A percentile compares a stretch with the other conserved stretches of the same genome.
Evolutionary conservation across 2,888 invertebrate genomes (phyloP).

Genomic region (Parasteatoda lunata): DNA sequence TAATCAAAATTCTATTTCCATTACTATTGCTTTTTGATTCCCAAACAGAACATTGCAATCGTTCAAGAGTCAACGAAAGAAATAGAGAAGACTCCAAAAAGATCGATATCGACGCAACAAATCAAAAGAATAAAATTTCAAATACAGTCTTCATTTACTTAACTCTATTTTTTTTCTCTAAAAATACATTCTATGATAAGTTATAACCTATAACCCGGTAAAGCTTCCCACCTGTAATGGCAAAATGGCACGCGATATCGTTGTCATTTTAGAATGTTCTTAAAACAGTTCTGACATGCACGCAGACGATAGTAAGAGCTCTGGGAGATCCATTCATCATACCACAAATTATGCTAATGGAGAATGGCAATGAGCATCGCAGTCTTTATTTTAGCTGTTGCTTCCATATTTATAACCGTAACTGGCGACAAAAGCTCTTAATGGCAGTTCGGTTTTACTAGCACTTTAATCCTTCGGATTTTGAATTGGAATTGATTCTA

Average conservation of each 20-base stretch:
- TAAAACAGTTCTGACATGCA: constrained; percentile 3
- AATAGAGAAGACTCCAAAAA: no score
- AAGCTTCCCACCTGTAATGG: constrained; percentile 2
- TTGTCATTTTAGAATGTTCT: background rate
- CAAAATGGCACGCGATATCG: background rate
- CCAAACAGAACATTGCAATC: no score
- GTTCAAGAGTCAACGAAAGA: no score
- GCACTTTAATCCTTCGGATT: no score
- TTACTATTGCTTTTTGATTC: no score
- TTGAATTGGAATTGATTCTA: no score
- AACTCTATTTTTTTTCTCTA: background rate
- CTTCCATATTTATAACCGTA: background rate
- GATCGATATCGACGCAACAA: background rate
- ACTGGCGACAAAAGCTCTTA: no score
- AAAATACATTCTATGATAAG: constrained; percentile 2
- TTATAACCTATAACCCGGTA: background rate
- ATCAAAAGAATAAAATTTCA: background rate
- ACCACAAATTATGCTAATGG: background rate
- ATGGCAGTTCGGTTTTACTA: no score
- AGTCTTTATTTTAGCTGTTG: background rate
- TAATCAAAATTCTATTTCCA: no score
- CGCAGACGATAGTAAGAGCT: background rate
- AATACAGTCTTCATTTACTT: background rate
- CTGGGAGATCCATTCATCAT: background rate
- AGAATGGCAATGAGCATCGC: constrained; percentile 2